Base-by-base conservation (phyloP, 2,888 invertebrate genomes). In the Drosophila vallismaia region DNA sequence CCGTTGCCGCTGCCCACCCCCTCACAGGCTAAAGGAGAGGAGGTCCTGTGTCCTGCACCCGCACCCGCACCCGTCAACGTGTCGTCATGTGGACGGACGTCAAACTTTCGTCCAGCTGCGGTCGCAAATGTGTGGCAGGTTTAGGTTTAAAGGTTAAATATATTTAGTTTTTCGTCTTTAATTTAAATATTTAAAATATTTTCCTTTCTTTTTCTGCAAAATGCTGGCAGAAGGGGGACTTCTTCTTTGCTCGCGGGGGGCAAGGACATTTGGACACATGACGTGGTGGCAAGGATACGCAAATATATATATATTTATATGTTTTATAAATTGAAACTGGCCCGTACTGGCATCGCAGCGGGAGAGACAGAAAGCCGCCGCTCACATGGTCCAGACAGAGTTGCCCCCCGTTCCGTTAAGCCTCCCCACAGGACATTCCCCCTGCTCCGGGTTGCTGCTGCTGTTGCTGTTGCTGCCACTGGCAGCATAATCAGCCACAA, bases 401-500 rank as follows among this genome's bases (percentile, higher is more conserved):
- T 40, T 28, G 4, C 46, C 19, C 45, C 29, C 38, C 0, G 10
- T n/a, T 40, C 14, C 40, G 40, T 12, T 40, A n/a, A 36, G 10
- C 36, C 36, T 36, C 36, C 36, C n/a, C 36, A 8, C 31, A 33
- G 33, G 33, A 33, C 14, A 12, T 28, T 10, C 42, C 50, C 62
- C 26, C 24, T 42, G 28, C 31, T 29, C 31, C 46, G n/a, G 40
- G 26, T 26, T 49, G 9, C 26, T 52, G 12, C 42, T 40, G 29
- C 44, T 38, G 19, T 49, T 52, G 52, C 42, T 42, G 46, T 4
- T 51, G 54, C 69, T 76, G 83, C 74, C 70, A 75, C 77, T 88
- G 81, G 89, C 88, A 88, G 88, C 89, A 84, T 89, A 89, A 89
- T 89, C 89, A 89, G 89, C 88, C 88, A 85, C 87, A 88, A 89